Evolutionary conservation across 2,797 vertebrate species (phyloP).

Genomic region (Harpia harpyja): DNA sequence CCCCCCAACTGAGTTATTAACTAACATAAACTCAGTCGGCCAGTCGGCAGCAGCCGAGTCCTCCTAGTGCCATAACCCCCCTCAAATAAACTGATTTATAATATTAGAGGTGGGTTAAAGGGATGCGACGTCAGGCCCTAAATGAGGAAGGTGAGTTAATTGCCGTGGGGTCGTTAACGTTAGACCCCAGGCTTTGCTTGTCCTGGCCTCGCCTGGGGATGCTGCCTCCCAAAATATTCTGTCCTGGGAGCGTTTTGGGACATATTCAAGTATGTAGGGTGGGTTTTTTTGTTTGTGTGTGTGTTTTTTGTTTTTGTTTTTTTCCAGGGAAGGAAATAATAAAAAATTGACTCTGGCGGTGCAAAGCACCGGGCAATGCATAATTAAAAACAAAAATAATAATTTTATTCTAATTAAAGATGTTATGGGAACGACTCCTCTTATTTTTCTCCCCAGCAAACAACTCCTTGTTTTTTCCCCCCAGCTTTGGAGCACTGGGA

Average conservation of each 20-base stretch:
- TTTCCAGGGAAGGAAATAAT: too few species aligned
- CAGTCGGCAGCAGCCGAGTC: not conserved
- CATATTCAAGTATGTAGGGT: too few species aligned
- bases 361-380: rapidly evolving
- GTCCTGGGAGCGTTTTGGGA: not conserved
- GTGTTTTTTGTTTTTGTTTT: too few species aligned
- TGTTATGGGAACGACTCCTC: not conserved
- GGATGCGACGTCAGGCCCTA: not conserved
- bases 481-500: not conserved
- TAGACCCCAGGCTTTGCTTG: not conserved
- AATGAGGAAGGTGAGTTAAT: not conserved
- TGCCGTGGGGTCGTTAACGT: not conserved
- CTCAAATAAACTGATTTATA: not conserved
- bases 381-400: not conserved
- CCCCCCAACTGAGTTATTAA: not conserved
- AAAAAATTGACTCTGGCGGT: not conserved
- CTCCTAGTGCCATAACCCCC: too few species aligned
- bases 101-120: not conserved
- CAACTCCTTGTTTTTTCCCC: too few species aligned
- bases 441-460: not conserved
- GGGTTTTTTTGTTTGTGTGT: too few species aligned
- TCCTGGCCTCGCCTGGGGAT: not conserved
- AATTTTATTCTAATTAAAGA: not conserved
- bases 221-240: not conserved
- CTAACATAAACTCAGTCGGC: rapidly evolving